Conservation (phyloP, 2,113 vertebrate genomes). For the Ancistrus triradiatus region DNA sequence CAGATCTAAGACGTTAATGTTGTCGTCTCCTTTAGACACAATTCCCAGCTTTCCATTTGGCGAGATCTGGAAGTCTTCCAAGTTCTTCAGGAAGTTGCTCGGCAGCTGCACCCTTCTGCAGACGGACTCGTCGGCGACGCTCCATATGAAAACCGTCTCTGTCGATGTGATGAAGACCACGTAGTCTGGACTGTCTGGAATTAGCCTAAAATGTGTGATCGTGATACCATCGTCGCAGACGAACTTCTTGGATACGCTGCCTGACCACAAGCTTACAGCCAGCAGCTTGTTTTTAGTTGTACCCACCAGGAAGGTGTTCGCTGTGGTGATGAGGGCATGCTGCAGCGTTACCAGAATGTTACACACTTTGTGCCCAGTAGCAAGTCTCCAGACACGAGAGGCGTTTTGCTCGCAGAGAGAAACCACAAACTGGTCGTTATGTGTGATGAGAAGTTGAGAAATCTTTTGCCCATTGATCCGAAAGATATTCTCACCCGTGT, state of each 20-base stretch:
- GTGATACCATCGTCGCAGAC: constrained; percentile 90
- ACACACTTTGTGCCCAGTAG: constrained; percentile 94
- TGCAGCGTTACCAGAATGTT: constrained; percentile 96
- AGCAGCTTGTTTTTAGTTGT: constrained; percentile 92
- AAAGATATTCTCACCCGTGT: constrained; percentile 91
- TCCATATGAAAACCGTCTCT: constrained; percentile 94
- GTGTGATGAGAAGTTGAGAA: constrained; percentile 92
- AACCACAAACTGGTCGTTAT: constrained; percentile 98
- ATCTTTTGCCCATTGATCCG: constrained; percentile 94
- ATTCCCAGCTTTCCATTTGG: constrained; percentile 96
- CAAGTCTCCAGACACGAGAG: constrained; percentile 93
- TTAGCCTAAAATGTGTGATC: constrained; percentile 91
- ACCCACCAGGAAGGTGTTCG: constrained; percentile 95
- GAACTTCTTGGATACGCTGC: constrained; percentile 96
- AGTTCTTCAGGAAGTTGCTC: constrained; percentile 85
- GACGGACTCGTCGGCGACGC: constrained; percentile 90
- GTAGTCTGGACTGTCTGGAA: constrained; percentile 93
- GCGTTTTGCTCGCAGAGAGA: constrained; percentile 96
- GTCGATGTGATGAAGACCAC: constrained; percentile 92
- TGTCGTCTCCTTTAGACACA: constrained; percentile 91
- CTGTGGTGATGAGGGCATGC: constrained; percentile 93
- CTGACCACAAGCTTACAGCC: constrained; percentile 96
- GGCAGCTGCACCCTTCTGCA: constrained; percentile 90
- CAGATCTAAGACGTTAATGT: constrained; percentile 91
- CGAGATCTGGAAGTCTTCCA: constrained; percentile 96